Evolutionary conservation across 2,113 vertebrate species (phyloP).

Genomic region (Apteryx owenii): DNA sequence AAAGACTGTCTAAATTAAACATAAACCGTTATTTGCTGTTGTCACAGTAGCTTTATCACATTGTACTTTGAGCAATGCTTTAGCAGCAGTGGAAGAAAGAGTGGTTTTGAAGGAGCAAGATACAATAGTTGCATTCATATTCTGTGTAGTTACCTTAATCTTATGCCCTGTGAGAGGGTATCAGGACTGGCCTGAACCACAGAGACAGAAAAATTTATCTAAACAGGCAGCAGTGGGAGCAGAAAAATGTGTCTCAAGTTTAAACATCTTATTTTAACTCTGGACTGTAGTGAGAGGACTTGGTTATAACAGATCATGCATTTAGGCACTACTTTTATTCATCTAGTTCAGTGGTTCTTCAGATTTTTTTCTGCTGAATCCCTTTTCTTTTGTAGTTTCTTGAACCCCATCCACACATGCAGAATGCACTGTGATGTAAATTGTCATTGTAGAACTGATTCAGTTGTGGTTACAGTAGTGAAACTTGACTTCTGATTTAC

Average conservation of each 20-base stretch:
- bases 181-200: background rate
- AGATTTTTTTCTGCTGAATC: background rate
- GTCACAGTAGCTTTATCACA: background rate
- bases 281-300: background rate
- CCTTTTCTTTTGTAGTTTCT: background rate
- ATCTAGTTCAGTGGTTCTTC: background rate
- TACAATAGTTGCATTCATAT: background rate
- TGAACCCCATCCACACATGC: background rate
- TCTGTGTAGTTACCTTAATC: background rate
- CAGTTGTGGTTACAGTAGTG: background rate
- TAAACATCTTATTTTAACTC: background rate
- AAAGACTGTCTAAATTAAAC: background rate
- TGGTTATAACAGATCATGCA: background rate
- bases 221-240: background rate
- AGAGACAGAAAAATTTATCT: background rate
- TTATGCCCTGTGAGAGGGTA: background rate
- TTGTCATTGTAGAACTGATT: background rate
- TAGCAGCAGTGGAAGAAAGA: background rate
- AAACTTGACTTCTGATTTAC: background rate
- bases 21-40: background rate
- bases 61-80: background rate
- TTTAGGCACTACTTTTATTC: background rate
- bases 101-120: background rate
- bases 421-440: background rate
- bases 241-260: background rate